phyloP scores from a whole-genome alignment of 1,140 invertebrate genomes.

The Cherax destructor region DNA sequence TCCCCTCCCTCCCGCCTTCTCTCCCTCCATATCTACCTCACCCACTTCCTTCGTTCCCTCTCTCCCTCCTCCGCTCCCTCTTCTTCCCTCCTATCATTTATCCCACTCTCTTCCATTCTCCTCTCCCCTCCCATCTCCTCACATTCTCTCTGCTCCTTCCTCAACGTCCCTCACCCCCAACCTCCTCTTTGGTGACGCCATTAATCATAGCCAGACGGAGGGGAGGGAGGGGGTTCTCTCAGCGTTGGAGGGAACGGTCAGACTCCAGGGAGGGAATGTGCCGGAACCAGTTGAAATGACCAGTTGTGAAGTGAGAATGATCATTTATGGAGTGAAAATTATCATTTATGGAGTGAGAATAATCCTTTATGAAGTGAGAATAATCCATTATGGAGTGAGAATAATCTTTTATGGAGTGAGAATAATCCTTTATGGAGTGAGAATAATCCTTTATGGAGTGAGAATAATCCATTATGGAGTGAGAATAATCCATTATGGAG shows the following conservation, averaged over 20 bases:
- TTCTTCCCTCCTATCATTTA: background rate
- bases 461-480: no score
- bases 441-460: no score
- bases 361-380: background rate
- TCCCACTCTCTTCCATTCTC: background rate
- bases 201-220: background rate
- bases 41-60: background rate
- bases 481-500: no score
- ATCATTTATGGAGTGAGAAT: background rate
- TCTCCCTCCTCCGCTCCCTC: background rate
- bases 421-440: no score
- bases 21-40: background rate
- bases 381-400: background rate
- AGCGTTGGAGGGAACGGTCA: background rate
- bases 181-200: background rate
- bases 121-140: no score
- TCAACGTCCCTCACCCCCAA: background rate
- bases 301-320: background rate
- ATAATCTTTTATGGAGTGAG: no score
- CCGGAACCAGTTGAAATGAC: no score
- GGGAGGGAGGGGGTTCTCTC: no score
- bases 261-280: background rate
- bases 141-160: no score
- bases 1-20: background rate
- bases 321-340: background rate